These are phyloP conservation scores for Lathronympha strigana DNA, from an alignment of 2,888 invertebrate genomes.

Conservation along the genomic window DNA sequence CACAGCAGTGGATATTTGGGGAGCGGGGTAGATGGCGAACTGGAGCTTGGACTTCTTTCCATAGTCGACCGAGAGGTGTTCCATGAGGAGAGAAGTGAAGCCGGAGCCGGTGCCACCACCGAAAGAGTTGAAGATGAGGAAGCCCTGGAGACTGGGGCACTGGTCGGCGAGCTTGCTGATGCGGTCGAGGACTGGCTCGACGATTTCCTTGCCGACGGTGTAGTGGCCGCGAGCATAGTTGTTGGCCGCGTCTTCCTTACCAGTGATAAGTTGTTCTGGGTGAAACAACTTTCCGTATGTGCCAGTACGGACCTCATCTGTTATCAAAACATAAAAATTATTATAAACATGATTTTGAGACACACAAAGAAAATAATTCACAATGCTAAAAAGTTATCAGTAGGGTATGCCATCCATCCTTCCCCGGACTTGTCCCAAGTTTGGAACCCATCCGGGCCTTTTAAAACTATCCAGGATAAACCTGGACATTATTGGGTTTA, in stretches of 20 bases:
- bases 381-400: no score
- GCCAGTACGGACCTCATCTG: constrained; percentile 95
- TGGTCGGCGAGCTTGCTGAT: constrained; percentile 95
- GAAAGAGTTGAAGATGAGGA: constrained; percentile 98
- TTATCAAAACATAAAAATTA: constrained; percentile 49
- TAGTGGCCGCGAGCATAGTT: constrained; percentile 99
- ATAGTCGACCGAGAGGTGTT: constrained; percentile 97
- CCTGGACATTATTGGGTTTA: no score
- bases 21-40: constrained; percentile 98
- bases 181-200: constrained; percentile 94
- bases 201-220: constrained; percentile 98
- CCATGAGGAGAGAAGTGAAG: constrained; percentile 98
- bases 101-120: constrained; percentile 97
- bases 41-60: constrained; percentile 98
- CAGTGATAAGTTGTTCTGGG: constrained; percentile 98
- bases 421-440: no score
- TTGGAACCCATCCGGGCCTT: no score
- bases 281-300: constrained; percentile 98
- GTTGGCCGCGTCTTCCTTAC: constrained; percentile 99
- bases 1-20: constrained; percentile 94
- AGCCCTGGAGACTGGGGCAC: constrained; percentile 96
- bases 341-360: constrained; percentile 22
- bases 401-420: no score
- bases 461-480: no score
- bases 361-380: no score